phyloP scores from a whole-genome alignment of 2,888 invertebrate species.

The Autographa pulchrina region DNA sequence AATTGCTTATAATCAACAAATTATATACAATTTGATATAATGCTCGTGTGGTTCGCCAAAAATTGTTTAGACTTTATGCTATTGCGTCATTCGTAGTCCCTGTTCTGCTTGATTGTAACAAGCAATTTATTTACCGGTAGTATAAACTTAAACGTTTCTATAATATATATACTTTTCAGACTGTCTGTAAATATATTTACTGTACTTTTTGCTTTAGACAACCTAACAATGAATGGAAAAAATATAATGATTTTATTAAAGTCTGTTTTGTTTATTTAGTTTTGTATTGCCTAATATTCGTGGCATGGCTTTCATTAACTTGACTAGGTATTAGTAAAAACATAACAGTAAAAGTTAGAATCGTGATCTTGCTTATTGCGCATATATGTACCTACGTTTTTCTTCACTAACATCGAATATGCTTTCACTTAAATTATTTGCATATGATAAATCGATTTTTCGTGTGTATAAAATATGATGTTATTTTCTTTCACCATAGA shows the following conservation, averaged over 20 bases:
- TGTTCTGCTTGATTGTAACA: neutral
- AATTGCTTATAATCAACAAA: neutral
- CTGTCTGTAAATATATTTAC: too few species aligned
- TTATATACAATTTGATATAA: neutral
- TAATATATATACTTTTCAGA: too few species aligned
- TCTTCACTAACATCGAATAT: constrained; percentile 63
- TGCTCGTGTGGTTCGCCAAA: neutral
- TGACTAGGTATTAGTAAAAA: constrained; percentile 49
- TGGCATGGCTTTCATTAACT: neutral
- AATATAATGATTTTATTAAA: neutral
- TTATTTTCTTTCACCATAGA: neutral
- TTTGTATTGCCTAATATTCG: neutral
- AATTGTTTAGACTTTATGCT: neutral
- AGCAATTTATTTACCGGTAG: neutral
- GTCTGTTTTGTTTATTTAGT: neutral
- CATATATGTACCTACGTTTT: constrained; percentile 59
- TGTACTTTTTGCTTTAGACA: neutral
- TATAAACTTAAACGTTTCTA: neutral
- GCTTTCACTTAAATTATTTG: constrained; percentile 74
- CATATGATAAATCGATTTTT: constrained; percentile 43
- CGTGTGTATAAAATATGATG: neutral
- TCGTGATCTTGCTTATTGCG: constrained; percentile 17
- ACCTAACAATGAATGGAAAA: neutral
- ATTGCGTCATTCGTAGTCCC: neutral
- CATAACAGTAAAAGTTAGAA: constrained; percentile 55